These are phyloP conservation scores for Galeopsomyia nigrocyanea DNA, from an alignment of 2,888 invertebrate genomes.

Conservation along the genomic window DNA sequence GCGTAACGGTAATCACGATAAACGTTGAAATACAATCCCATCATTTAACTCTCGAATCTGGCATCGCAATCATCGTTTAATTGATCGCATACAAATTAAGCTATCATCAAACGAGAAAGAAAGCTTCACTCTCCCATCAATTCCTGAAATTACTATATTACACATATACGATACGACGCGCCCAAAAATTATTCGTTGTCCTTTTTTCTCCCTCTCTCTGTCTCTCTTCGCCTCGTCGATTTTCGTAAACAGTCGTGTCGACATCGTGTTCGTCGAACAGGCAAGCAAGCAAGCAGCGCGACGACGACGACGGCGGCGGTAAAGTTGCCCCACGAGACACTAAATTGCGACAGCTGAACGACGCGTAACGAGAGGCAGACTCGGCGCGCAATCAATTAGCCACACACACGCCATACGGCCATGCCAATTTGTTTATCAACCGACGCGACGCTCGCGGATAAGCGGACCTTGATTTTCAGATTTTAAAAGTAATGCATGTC, in stretches of 20 bases:
- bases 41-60: too few species aligned
- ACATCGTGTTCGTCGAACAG: constrained; percentile 12
- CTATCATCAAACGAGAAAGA: constrained; percentile 32
- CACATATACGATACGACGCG: too few species aligned
- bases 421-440: too few species aligned
- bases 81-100: constrained; percentile 20
- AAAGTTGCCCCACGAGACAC: neutral
- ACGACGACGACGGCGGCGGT: neutral
- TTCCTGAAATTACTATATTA: neutral
- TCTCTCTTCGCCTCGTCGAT: neutral
- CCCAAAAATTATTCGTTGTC: too few species aligned
- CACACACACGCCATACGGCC: too few species aligned
- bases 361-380: too few species aligned
- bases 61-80: neutral
- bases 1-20: too few species aligned
- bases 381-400: too few species aligned
- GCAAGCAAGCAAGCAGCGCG: neutral
- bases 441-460: too few species aligned
- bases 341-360: neutral
- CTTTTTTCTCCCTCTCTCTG: neutral
- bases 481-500: too few species aligned
- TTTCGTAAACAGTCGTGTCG: constrained; percentile 12
- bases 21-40: too few species aligned
- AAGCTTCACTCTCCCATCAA: neutral
- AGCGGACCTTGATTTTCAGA: too few species aligned